Evolutionary conservation across 1,140 invertebrate species (phyloP).

Genomic region (Piezodorus guildinii): DNA sequence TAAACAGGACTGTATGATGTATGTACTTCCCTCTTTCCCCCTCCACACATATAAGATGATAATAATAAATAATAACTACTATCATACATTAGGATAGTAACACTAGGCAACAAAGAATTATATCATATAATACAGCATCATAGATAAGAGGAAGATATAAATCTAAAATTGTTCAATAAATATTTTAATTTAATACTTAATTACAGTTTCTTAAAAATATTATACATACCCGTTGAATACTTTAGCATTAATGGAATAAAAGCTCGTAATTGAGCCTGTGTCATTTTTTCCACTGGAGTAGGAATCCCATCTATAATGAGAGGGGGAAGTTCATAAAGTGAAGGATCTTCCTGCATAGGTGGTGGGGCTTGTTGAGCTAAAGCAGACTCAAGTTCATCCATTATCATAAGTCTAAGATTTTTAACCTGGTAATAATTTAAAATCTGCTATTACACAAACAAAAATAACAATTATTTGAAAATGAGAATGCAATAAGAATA

Average conservation of each 20-base stretch:
- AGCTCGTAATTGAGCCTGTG: slow-evolving; percentile 87
- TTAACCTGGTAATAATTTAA: slow-evolving; percentile 44
- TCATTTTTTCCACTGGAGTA: slow-evolving; percentile 98
- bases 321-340: slow-evolving; percentile 87
- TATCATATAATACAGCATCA: too few relatives aligned
- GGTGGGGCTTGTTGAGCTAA: slow-evolving; percentile 88
- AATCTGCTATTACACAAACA: neutral
- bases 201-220: too few relatives aligned
- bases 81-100: too few relatives aligned
- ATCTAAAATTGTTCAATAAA: too few relatives aligned
- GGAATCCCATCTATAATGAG: slow-evolving; percentile 95
- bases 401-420: slow-evolving; percentile 77
- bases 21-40: too few relatives aligned
- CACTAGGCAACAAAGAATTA: too few relatives aligned
- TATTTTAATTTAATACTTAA: too few relatives aligned
- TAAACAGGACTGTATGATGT: too few relatives aligned
- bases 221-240: slow-evolving; percentile 67
- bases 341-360: slow-evolving; percentile 80
- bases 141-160: too few relatives aligned
- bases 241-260: slow-evolving; percentile 97
- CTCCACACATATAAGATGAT: too few relatives aligned
- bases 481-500: slow-evolving; percentile 19
- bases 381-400: slow-evolving; percentile 87
- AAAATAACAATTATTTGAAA: neutral
- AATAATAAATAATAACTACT: too few relatives aligned